A percentile compares a stretch with the other conserved stretches of the same genome.
phyloP scores from a whole-genome alignment of 2,113 vertebrate species.

The Proteles cristata region DNA sequence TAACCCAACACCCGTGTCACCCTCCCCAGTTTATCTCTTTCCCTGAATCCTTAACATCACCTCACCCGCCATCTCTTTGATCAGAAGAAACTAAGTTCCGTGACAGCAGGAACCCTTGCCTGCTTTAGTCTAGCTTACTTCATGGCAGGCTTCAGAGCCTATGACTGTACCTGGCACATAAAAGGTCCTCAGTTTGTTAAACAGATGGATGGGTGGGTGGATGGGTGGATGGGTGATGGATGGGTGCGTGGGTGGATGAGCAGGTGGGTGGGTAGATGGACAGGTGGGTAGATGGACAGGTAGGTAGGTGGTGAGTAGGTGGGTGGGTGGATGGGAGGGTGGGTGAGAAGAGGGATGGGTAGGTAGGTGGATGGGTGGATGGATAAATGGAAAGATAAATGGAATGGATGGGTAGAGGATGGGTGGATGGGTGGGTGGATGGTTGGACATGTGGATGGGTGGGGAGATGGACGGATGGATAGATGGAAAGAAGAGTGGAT shows the following conservation, averaged over 20 bases:
- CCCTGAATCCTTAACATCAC: too few relatives aligned
- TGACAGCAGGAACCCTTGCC: too few relatives aligned
- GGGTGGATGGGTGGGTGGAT: too few relatives aligned
- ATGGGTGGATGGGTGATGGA: too few relatives aligned
- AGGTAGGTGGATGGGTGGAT: too few relatives aligned
- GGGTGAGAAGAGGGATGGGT: too few relatives aligned
- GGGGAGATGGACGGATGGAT: too few relatives aligned
- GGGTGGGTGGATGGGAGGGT: not conserved
- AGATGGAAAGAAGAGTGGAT: not conserved
- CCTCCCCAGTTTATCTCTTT: not conserved
- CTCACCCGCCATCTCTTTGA: rapidly evolving
- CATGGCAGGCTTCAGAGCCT: not conserved
- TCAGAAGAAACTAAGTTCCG: not conserved
- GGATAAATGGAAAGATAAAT: too few relatives aligned
- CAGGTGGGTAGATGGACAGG: not conserved
- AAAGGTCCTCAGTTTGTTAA: rapidly evolving
- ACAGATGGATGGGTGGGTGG: not conserved
- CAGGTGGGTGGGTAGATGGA: too few relatives aligned
- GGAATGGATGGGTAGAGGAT: too few relatives aligned
- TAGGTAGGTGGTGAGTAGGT: rapidly evolving
- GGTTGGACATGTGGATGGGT: too few relatives aligned
- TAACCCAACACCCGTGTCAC: rapidly evolving
- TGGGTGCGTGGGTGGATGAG: too few relatives aligned
- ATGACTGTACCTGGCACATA: not conserved
- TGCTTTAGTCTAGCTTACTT: not conserved